These are phyloP conservation scores for Seriola aureovittata DNA, from an alignment of 2,113 vertebrate genomes.

Conservation along the genomic window DNA sequence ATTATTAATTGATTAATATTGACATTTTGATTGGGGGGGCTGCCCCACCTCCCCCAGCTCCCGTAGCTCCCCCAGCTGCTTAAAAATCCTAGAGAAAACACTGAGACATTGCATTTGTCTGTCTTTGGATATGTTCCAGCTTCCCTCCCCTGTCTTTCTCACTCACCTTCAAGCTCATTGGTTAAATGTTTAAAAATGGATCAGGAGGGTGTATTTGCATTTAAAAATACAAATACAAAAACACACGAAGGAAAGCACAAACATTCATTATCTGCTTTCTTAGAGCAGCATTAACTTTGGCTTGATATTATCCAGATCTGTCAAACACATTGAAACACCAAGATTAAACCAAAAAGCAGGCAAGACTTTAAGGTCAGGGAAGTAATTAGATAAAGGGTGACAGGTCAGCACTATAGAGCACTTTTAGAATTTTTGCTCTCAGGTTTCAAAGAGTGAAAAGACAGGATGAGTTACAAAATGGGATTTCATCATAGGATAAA, in stretches of 20 bases:
- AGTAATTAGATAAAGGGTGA: conserved; percentile 8
- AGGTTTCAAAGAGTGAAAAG: conserved; percentile 31
- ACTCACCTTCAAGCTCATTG: neutral
- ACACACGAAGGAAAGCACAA: neutral
- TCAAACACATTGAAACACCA: neutral
- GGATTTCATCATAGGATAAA: conserved; percentile 52
- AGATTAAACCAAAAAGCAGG: neutral
- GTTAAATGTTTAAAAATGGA: neutral
- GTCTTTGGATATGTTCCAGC: neutral
- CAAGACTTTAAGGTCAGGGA: conserved; percentile 10
- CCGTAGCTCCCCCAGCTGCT: too few relatives aligned
- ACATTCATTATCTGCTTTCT: neutral
- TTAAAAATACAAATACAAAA: neutral
- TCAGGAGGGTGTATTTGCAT: neutral
- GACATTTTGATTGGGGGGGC: too few relatives aligned
- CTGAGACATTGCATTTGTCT: neutral
- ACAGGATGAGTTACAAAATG: conserved; percentile 25
- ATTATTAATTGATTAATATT: too few relatives aligned
- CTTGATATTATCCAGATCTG: neutral
- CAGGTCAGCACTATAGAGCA: conserved; percentile 11
- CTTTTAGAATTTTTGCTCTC: conserved; percentile 18
- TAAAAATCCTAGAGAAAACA: too few relatives aligned
- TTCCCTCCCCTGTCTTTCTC: neutral
- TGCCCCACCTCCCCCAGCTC: too few relatives aligned
- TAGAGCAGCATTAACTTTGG: neutral